Percentiles rank a stretch among this genome's conserved stretches.
Conservation (phyloP, 2,113 vertebrate genomes). For the Clarias macrocephalus region DNA sequence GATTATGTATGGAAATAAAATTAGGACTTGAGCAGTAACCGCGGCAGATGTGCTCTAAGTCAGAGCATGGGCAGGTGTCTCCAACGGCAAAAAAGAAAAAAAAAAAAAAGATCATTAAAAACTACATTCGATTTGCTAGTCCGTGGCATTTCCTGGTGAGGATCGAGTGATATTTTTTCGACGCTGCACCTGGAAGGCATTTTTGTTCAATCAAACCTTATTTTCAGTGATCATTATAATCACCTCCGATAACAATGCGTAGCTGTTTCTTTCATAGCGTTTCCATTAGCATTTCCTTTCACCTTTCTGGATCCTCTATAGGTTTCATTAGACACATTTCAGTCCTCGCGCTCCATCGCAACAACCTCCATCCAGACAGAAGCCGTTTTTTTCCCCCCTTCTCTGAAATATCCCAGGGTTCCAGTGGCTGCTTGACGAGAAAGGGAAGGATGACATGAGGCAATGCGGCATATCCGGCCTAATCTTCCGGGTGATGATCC, state of each 20-base stretch:
- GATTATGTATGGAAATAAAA: neutral
- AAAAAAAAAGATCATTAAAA: neutral
- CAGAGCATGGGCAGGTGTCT: neutral
- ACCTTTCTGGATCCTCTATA: neutral
- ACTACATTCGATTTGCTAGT: neutral
- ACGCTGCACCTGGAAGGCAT: neutral
- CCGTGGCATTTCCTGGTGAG: neutral
- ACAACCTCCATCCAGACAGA: neutral
- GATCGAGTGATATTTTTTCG: neutral
- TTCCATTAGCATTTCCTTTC: neutral
- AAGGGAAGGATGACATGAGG: conserved; percentile 50
- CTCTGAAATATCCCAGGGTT: conserved; percentile 41
- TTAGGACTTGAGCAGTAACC: neutral
- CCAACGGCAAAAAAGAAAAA: neutral
- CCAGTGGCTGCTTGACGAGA: conserved; percentile 54
- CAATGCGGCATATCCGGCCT: conserved; percentile 57
- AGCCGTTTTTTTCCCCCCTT: neutral
- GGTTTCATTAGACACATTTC: conserved; percentile 1
- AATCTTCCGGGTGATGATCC: conserved; percentile 59
- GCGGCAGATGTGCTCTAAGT: neutral
- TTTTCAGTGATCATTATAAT: neutral
- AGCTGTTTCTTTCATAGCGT: neutral
- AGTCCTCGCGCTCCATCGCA: neutral
- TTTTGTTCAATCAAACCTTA: neutral
- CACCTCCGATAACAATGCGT: neutral